These are phyloP conservation scores for Eupithecia pulchellata DNA, from an alignment of 2,888 invertebrate species.

Conservation along the genomic window DNA sequence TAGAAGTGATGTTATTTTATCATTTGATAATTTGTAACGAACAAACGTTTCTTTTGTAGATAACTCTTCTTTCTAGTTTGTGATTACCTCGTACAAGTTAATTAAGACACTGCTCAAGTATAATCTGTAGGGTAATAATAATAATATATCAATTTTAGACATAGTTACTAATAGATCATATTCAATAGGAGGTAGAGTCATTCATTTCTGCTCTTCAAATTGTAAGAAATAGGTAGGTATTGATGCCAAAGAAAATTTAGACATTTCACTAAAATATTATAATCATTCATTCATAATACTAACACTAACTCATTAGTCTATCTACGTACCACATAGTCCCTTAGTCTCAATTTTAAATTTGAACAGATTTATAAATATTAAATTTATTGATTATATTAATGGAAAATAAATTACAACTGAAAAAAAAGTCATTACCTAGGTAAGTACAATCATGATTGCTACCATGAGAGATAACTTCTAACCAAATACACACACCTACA, in stretches of 20 bases:
- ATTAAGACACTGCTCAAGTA: neutral
- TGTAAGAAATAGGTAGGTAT: no score
- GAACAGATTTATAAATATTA: no score
- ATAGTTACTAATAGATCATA: neutral
- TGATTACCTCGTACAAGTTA: neutral
- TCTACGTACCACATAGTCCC: no score
- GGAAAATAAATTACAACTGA: neutral
- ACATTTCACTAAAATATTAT: no score
- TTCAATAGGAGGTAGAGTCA: neutral
- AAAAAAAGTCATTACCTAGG: neutral
- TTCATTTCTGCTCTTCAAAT: neutral
- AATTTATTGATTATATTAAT: neutral
- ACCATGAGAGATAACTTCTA: neutral
- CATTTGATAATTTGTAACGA: slow-evolving; percentile 44
- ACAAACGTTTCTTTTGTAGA: neutral
- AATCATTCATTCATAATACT: no score
- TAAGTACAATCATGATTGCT: neutral
- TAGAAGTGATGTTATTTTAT: slow-evolving; percentile 65
- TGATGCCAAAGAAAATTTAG: neutral
- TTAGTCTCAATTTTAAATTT: no score
- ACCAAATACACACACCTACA: neutral
- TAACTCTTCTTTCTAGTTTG: neutral
- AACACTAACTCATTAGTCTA: no score
- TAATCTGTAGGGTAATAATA: neutral
- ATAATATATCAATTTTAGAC: neutral